phyloP scores from a whole-genome alignment of 2,113 vertebrate genomes.

The Sigmodon hispidus region DNA sequence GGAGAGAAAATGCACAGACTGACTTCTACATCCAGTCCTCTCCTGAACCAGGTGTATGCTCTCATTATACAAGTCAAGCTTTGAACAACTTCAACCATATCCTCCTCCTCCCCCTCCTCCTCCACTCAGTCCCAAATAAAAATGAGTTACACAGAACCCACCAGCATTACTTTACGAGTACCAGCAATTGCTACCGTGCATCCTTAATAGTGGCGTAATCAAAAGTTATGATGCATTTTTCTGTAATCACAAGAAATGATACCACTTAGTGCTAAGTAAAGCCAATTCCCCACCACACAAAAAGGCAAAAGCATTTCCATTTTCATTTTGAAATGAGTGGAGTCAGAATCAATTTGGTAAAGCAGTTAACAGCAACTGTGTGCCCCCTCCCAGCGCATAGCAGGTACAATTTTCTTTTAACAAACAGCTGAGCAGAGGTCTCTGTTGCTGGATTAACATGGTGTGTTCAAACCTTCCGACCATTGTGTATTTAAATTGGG shows the following conservation, averaged over 20 bases:
- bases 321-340: constrained; percentile 85
- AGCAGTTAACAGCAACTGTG: constrained; percentile 83
- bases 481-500: constrained; percentile 85
- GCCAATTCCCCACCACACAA: constrained; percentile 82
- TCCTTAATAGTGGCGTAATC: constrained; percentile 86
- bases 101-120: neutral
- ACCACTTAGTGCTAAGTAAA: constrained; percentile 88
- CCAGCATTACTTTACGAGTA: constrained; percentile 72
- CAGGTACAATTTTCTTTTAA: constrained; percentile 88
- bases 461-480: constrained; percentile 78
- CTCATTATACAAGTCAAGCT: neutral
- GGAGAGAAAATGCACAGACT: neutral
- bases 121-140: constrained; percentile 53
- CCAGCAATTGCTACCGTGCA: constrained; percentile 81
- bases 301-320: constrained; percentile 85
- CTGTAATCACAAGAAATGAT: constrained; percentile 89
- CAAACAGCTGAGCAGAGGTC: constrained; percentile 84
- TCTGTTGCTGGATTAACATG: constrained; percentile 81
- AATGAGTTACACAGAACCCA: constrained; percentile 75
- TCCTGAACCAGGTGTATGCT: neutral
- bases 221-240: constrained; percentile 89
- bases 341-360: constrained; percentile 86
- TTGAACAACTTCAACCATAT: neutral
- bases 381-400: constrained; percentile 79
- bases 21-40: neutral